Conservation (phyloP, 2,113 vertebrate genomes). For the Podilymbus podiceps region DNA sequence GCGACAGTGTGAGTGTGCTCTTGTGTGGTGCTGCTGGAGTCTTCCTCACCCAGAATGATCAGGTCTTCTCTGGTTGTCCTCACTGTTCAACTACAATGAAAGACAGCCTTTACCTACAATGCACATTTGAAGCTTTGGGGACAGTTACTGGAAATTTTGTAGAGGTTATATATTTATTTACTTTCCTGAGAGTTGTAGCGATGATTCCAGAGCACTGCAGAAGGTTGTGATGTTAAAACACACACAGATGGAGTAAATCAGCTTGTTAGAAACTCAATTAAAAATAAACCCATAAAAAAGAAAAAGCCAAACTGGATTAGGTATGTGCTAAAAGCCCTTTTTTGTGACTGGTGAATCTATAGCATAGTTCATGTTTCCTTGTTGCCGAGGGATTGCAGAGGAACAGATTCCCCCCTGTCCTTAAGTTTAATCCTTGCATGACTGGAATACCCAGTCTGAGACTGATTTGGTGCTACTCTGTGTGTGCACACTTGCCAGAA, state of each 20-base stretch:
- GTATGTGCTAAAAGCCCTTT: constrained; percentile 49
- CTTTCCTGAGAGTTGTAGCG: constrained; percentile 21
- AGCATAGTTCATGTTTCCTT: not conserved
- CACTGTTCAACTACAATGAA: not conserved
- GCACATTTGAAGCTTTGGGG: not conserved
- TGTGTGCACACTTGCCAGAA: not conserved
- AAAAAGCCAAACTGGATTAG: not conserved
- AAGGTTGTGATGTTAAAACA: not conserved
- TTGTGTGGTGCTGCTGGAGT: not conserved
- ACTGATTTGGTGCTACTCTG: rapidly evolving
- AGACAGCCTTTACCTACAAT: not conserved
- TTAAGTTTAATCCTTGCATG: not conserved
- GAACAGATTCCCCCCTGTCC: not conserved
- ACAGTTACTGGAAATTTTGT: not conserved
- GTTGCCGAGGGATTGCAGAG: not conserved
- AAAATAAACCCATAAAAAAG: not conserved
- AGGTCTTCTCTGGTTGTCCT: not conserved
- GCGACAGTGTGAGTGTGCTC: not conserved
- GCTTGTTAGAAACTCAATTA: not conserved
- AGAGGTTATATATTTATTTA: not conserved
- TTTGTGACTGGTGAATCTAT: not conserved
- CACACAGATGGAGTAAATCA: not conserved
- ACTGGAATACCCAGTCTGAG: not conserved
- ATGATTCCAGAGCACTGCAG: not conserved
- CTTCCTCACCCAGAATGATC: not conserved